Evolutionary conservation across 2,113 vertebrate species (phyloP).

Genomic region (Agapornis roseicollis): DNA sequence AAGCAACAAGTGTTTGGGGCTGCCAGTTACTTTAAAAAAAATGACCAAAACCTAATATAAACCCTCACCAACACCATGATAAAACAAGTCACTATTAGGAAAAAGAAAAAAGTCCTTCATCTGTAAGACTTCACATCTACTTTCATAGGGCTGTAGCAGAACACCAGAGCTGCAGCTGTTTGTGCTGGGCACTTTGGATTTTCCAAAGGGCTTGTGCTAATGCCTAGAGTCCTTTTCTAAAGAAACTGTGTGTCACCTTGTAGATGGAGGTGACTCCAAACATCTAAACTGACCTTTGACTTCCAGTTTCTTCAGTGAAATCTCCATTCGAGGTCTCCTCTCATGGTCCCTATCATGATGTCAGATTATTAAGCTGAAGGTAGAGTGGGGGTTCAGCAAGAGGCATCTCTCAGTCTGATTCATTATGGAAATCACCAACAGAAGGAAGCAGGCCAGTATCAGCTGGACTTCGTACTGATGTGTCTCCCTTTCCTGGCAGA

Average conservation of each 20-base stretch:
- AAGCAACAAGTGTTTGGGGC: no score
- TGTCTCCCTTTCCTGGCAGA: background rate
- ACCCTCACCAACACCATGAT: background rate
- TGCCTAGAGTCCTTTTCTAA: background rate
- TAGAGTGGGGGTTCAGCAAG: background rate
- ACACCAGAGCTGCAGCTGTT: background rate
- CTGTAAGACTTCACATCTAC: background rate
- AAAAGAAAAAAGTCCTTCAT: background rate
- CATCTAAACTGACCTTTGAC: background rate
- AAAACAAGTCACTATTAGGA: background rate
- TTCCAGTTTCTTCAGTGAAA: background rate
- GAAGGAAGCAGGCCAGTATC: background rate
- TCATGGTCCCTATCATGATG: background rate
- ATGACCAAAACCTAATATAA: background rate
- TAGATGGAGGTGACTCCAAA: background rate
- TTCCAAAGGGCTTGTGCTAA: background rate
- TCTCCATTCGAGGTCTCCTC: background rate
- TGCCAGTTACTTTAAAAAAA: background rate
- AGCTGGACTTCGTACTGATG: background rate
- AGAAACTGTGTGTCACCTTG: background rate
- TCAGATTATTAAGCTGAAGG: background rate
- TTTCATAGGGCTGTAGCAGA: background rate
- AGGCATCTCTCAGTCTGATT: background rate
- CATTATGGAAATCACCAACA: background rate
- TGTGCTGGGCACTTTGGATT: background rate